A percentile compares a stretch with the other conserved stretches of the same genome.
These are phyloP conservation scores for Chymomyza costata DNA, from an alignment of 1,140 invertebrate species.

Conservation along the genomic window DNA sequence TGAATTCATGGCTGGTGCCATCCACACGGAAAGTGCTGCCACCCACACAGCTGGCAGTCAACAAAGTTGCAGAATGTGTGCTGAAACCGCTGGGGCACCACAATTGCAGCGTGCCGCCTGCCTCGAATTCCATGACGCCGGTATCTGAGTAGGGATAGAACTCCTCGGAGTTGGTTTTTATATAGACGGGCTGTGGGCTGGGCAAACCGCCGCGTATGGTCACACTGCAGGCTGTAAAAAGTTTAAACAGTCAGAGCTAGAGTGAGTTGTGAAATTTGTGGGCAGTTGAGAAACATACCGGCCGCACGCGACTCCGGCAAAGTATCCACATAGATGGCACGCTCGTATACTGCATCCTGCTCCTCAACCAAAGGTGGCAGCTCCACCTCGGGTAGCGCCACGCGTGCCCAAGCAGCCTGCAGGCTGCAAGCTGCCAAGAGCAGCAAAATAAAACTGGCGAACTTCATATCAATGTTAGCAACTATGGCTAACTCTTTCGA, in stretches of 20 bases:
- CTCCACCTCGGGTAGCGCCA: conserved; percentile 39
- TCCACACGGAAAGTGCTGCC: conserved; percentile 58
- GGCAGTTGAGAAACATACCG: conserved; percentile 18
- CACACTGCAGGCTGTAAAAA: conserved; percentile 46
- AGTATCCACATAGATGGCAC: conserved; percentile 22
- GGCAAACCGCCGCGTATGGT: conserved; percentile 59
- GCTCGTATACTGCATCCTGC: conserved; percentile 26
- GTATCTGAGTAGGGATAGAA: conserved; percentile 56
- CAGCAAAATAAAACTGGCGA: conserved; percentile 34
- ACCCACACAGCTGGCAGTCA: conserved; percentile 59
- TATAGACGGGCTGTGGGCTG: conserved; percentile 58
- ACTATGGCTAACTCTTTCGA: neutral
- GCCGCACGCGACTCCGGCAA: conserved; percentile 22
- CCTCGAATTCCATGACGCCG: conserved; percentile 54
- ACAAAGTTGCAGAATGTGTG: conserved; percentile 30
- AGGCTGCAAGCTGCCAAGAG: conserved; percentile 25
- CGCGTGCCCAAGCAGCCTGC: conserved; percentile 44
- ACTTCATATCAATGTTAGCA: conserved; percentile 52
- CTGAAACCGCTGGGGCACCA: conserved; percentile 58
- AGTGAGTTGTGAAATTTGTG: too few relatives aligned
- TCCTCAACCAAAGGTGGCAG: conserved; percentile 34
- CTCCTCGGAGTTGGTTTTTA: conserved; percentile 51
- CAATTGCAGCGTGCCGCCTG: conserved; percentile 46
- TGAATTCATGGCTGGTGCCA: conserved; percentile 49
- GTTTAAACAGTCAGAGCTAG: too few relatives aligned